Evolutionary conservation across 2,113 vertebrate genomes (phyloP), one percentile per base, ranked within the genome.

Genomic region (Sinosuthora webbiana): DNA sequence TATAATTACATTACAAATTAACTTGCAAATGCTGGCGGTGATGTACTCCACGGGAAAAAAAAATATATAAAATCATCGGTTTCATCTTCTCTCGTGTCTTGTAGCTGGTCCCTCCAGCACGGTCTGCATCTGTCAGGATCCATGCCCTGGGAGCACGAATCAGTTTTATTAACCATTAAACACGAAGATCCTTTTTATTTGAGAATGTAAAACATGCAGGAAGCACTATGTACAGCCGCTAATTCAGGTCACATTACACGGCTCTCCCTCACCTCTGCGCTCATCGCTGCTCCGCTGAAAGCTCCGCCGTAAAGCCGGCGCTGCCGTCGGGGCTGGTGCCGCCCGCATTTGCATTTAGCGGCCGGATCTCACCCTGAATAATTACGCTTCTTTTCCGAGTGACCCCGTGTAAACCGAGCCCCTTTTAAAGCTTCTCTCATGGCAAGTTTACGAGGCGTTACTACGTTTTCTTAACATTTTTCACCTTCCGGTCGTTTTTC

Each of bases 101-200:
- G 79, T 52, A 93, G 79, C 78, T 37, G 89, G 64, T 97, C 94
- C 87, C 90, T 93, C 45, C 77, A 95, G 82, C 60, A 75, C 37
- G 42, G 56, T 62, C 87, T 91, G 92, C 57, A 13, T 78, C 94
- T 97, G 94, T 94, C 92, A 90, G 80, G 92, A 90, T 92, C 94
- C 31, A 10, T 87, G 69, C 60, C 81, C 93, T 94, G 80, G 92
- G 86, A 84, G 62, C 85, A 76, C 87, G 93, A 89, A 94, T 97
- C 64, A 92, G 90, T 97, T 97, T 97, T 97, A 97, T 95, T 94
- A 95, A 92, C 82, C 95, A 95, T 96, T 98, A 96, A 90, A 83
- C 64, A 90, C 95, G 93, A 87, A 93, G 82, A 57, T 88, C 87
- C 81, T 95, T 96, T 96, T 97, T 93, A 95, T 97, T 87, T 95